Percentiles rank a stretch among this genome's conserved stretches.
These are phyloP conservation scores for Zaprionus gabonicus DNA, from an alignment of 1,140 invertebrate species.

Conservation along the genomic window DNA sequence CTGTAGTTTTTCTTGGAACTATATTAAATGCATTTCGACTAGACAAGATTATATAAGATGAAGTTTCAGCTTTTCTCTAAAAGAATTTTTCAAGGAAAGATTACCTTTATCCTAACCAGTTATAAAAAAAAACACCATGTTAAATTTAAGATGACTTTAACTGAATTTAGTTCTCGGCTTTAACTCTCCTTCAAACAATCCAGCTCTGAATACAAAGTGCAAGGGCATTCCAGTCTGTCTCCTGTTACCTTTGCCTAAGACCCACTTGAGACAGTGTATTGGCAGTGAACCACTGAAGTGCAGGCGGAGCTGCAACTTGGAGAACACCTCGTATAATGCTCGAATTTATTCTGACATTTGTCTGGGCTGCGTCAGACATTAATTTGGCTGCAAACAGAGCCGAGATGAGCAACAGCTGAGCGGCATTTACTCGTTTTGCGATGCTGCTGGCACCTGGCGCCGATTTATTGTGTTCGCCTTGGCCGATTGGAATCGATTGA, in stretches of 20 bases:
- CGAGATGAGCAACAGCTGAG: background rate
- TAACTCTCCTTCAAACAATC: too few relatives aligned
- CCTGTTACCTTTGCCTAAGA: background rate
- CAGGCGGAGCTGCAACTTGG: slow-evolving; percentile 18
- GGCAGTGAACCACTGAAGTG: slow-evolving; percentile 49
- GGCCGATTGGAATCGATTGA: slow-evolving; percentile 38
- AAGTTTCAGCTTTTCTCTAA: too few relatives aligned
- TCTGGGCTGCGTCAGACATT: slow-evolving; percentile 53
- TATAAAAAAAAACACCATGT: too few relatives aligned
- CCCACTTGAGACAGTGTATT: slow-evolving; percentile 14
- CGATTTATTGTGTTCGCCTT: slow-evolving; percentile 59
- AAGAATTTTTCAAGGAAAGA: too few relatives aligned
- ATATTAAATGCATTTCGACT: too few relatives aligned
- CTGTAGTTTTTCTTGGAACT: too few relatives aligned
- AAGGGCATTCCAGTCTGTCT: background rate
- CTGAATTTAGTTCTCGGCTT: too few relatives aligned
- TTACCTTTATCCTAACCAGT: too few relatives aligned
- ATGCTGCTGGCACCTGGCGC: slow-evolving; percentile 27
- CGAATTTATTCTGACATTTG: slow-evolving; percentile 66
- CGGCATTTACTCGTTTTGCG: slow-evolving; percentile 33
- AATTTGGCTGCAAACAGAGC: slow-evolving; percentile 37
- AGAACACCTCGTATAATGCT: slow-evolving; percentile 18
- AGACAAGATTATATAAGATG: too few relatives aligned
- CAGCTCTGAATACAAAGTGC: too few relatives aligned
- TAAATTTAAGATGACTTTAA: too few relatives aligned